Evolutionary conservation across 2,888 invertebrate genomes (phyloP).

Genomic region (Meiosimyza decipiens): DNA sequence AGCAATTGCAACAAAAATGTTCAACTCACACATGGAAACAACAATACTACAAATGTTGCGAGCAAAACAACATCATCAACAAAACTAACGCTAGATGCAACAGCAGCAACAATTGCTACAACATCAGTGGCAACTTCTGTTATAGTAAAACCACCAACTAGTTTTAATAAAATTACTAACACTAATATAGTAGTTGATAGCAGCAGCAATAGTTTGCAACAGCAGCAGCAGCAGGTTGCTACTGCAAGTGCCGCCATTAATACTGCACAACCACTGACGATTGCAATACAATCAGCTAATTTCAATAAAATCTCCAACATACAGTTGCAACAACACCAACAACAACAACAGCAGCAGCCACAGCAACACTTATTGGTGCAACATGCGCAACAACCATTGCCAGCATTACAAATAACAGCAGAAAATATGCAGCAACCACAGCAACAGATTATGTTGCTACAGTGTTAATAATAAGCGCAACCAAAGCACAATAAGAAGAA

Average conservation of each 20-base stretch:
- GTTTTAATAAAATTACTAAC: slow-evolving; percentile 45
- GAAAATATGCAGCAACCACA: slow-evolving; percentile 36
- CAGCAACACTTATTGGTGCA: not conserved
- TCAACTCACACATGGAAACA: slow-evolving; percentile 12
- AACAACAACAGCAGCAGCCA: slow-evolving; percentile 42
- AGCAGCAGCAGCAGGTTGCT: slow-evolving; percentile 49
- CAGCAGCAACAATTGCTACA: slow-evolving; percentile 21
- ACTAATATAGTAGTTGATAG: slow-evolving; percentile 30
- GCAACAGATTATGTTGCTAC: slow-evolving; percentile 49
- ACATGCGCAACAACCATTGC: slow-evolving; percentile 22
- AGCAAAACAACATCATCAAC: slow-evolving; percentile 31
- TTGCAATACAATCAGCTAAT: slow-evolving; percentile 38
- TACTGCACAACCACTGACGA: slow-evolving; percentile 41
- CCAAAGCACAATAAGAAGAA: not conserved
- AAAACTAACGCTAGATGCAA: slow-evolving; percentile 27
- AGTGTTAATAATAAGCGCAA: slow-evolving; percentile 42
- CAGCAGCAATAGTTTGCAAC: slow-evolving; percentile 39
- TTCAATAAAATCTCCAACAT: slow-evolving; percentile 30
- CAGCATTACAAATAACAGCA: slow-evolving; percentile 30
- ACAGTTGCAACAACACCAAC: slow-evolving; percentile 49
- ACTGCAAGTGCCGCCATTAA: slow-evolving; percentile 41
- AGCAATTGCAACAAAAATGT: slow-evolving; percentile 35
- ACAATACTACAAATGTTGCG: slow-evolving; percentile 42
- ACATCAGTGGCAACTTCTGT: slow-evolving; percentile 61
- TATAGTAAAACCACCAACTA: slow-evolving; percentile 60